Percentiles rank a stretch among this genome's conserved stretches.
These are phyloP conservation scores for Rhombomys opimus DNA, from an alignment of 2,113 vertebrate species.

Conservation along the genomic window DNA sequence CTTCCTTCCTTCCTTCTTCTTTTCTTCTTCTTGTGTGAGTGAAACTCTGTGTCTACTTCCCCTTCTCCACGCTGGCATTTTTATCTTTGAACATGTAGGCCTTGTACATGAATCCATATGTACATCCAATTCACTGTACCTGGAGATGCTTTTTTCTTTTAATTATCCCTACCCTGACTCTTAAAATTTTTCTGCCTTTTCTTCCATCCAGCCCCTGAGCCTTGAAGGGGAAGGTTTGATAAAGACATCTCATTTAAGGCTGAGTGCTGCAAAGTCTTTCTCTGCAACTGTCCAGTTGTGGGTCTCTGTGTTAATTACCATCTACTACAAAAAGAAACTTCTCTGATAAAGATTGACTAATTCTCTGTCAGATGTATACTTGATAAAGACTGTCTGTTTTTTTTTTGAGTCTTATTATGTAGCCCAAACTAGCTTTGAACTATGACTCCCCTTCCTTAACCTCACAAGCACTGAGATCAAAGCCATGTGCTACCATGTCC, in stretches of 20 bases:
- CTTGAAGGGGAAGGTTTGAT: neutral
- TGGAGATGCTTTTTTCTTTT: neutral
- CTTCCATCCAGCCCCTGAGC: neutral
- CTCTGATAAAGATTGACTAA: neutral
- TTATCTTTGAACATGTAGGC: neutral
- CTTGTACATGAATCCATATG: neutral
- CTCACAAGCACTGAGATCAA: neutral
- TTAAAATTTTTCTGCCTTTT: neutral
- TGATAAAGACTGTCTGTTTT: neutral
- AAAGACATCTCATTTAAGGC: neutral
- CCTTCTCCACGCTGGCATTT: neutral
- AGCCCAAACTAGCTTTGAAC: neutral
- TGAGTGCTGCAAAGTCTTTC: neutral
- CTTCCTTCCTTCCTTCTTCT: too few species aligned
- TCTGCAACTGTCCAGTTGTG: neutral
- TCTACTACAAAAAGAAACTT: neutral
- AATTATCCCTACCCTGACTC: neutral
- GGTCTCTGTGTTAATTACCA: neutral
- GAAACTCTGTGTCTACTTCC: neutral
- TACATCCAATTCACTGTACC: neutral
- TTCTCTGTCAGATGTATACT: neutral
- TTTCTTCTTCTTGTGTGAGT: neutral
- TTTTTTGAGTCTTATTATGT: neutral
- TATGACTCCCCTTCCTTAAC: neutral
- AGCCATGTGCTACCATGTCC: neutral